A percentile compares a stretch with the other conserved stretches of the same genome.
Conservation (phyloP, 1,140 invertebrate species). For the Drepana arcuata region DNA sequence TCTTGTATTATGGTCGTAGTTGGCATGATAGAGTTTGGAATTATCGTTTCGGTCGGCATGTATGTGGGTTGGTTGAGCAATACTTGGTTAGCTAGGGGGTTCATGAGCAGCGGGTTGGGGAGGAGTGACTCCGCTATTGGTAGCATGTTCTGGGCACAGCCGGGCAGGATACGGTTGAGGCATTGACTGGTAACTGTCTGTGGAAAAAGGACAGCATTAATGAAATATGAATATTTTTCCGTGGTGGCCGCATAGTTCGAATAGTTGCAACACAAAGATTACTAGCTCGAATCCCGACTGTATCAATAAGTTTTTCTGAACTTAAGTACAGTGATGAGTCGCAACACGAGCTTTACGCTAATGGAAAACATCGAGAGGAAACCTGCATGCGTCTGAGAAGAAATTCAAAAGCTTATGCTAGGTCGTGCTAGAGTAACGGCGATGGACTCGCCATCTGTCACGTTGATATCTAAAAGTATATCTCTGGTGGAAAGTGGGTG, state of each 20-base stretch:
- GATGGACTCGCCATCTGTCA: too few relatives aligned
- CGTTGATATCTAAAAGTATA: too few relatives aligned
- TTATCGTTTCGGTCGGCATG: constrained; percentile 10
- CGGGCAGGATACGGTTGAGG: constrained; percentile 28
- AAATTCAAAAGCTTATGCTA: too few relatives aligned
- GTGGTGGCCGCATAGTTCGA: not conserved
- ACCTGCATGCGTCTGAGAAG: too few relatives aligned
- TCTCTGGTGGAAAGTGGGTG: too few relatives aligned
- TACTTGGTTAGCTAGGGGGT: constrained; percentile 5
- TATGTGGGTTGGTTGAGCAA: not conserved
- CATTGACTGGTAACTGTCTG: constrained; percentile 32
- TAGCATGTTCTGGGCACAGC: constrained; percentile 18
- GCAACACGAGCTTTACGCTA: too few relatives aligned
- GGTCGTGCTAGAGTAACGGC: too few relatives aligned
- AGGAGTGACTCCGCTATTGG: constrained; percentile 22
- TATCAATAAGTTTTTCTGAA: too few relatives aligned
- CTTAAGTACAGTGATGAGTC: too few relatives aligned
- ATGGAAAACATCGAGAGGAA: too few relatives aligned
- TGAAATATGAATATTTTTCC: not conserved
- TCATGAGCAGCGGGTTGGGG: constrained; percentile 25
- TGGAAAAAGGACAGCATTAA: constrained; percentile 7
- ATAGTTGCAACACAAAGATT: too few relatives aligned
- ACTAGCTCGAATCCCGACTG: too few relatives aligned
- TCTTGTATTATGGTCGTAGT: constrained; percentile 46
- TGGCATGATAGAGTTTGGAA: constrained; percentile 16